These are phyloP conservation scores for Aegithalos caudatus DNA, from an alignment of 2,113 vertebrate species.

Conservation along the genomic window DNA sequence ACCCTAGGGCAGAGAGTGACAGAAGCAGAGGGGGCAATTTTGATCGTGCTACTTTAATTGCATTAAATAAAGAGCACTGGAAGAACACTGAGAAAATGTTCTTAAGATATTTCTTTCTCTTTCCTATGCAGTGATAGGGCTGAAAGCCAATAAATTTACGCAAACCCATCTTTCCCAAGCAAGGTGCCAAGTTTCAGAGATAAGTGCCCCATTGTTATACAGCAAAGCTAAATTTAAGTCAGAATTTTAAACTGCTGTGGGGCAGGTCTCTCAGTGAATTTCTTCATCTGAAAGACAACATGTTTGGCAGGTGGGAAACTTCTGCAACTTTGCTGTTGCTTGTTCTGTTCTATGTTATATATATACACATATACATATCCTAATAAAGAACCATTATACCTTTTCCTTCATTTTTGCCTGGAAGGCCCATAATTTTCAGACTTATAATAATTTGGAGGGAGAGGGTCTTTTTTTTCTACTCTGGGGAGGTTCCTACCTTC, in stretches of 20 bases:
- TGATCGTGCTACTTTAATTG: not conserved
- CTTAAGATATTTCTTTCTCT: not conserved
- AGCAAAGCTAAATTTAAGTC: not conserved
- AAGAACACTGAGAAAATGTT: not conserved
- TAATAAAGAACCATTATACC: accelerated
- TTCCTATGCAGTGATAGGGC: not conserved
- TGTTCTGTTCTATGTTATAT: not conserved
- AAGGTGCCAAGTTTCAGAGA: not conserved
- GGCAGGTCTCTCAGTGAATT: not conserved
- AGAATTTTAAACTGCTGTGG: not conserved
- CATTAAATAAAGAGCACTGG: not conserved
- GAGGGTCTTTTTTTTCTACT: not conserved
- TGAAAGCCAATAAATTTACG: not conserved
- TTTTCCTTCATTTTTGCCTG: not conserved
- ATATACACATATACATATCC: not conserved
- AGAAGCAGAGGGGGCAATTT: not conserved
- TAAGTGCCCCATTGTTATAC: not conserved
- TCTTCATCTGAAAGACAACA: not conserved
- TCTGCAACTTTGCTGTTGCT: not conserved
- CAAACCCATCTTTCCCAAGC: not conserved
- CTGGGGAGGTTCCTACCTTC: not conserved
- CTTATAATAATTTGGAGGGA: not conserved
- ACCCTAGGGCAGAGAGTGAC: not conserved
- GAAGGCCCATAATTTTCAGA: not conserved
- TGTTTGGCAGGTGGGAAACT: not conserved